Percentiles rank a stretch among this genome's conserved stretches.
phyloP scores from a whole-genome alignment of 2,888 invertebrate species.

The Drosophila multiciliata region DNA sequence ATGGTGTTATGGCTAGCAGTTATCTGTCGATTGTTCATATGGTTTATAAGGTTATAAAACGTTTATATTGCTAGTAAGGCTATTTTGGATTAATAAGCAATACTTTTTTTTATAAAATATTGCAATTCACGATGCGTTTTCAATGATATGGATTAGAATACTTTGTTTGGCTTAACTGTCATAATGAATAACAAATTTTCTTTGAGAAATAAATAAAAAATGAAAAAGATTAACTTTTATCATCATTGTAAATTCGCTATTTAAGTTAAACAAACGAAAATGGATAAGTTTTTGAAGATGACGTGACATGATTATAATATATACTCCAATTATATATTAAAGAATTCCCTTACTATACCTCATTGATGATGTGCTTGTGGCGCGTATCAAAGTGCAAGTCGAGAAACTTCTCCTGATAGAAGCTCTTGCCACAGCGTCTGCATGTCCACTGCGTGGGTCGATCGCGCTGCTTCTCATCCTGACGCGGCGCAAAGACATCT shows the following conservation, averaged over 20 bases:
- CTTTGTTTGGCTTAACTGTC: background rate
- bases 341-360: constrained; percentile 85
- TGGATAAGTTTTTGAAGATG: background rate
- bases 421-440: constrained; percentile 95
- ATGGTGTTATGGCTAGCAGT: background rate
- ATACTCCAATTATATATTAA: background rate
- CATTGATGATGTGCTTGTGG: constrained; percentile 93
- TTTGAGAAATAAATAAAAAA: too few species aligned
- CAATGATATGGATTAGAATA: background rate
- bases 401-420: constrained; percentile 94
- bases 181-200: background rate
- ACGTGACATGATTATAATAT: background rate
- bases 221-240: too few species aligned
- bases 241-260: background rate
- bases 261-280: background rate
- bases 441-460: constrained; percentile 96
- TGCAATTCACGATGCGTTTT: background rate
- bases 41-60: background rate
- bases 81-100: background rate
- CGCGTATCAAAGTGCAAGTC: constrained; percentile 96
- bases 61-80: background rate
- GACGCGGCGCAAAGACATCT: constrained; percentile 95
- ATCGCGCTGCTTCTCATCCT: constrained; percentile 93
- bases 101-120: background rate
- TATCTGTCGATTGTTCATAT: background rate